Percentiles rank a stretch among this genome's conserved stretches.
Evolutionary conservation across 2,888 invertebrate species (phyloP).

Genomic region (Epirrhoe tristata): DNA sequence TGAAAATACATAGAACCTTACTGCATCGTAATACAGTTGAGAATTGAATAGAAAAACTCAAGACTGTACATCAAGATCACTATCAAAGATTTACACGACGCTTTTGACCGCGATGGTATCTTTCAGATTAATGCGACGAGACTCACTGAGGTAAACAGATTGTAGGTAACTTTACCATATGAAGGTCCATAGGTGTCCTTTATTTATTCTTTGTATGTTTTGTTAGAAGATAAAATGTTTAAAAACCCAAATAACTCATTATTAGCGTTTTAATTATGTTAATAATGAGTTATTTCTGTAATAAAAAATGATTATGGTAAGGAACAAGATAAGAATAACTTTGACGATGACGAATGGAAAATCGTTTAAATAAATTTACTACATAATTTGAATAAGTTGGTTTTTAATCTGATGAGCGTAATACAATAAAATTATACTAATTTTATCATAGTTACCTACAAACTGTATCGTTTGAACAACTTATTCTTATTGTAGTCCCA

Average conservation of each 20-base stretch:
- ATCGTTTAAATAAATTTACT: conserved; percentile 14
- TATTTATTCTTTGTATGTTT: conserved; percentile 5
- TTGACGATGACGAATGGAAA: conserved; percentile 4
- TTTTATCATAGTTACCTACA: not conserved
- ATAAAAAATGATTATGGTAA: not conserved
- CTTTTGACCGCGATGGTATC: conserved; percentile 74
- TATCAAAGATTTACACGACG: conserved; percentile 79
- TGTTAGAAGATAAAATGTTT: conserved; percentile 8
- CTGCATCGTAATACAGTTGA: conserved; percentile 24
- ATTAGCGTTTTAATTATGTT: conserved; percentile 1
- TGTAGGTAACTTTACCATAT: conserved; percentile 63
- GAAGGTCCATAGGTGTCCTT: conserved; percentile 2
- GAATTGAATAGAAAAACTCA: conserved; percentile 29
- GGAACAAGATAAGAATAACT: not conserved
- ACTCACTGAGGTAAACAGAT: conserved; percentile 60
- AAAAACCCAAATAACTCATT: too few relatives aligned
- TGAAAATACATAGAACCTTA: conserved; percentile 27
- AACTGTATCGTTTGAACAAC: not conserved
- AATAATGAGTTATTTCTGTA: not conserved
- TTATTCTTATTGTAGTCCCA: not conserved
- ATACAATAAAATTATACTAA: not conserved
- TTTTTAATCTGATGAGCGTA: not conserved
- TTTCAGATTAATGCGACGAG: conserved; percentile 76
- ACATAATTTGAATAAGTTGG: not conserved
- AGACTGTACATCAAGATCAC: conserved; percentile 72